Conservation (phyloP, 1,140 invertebrate species). For the Brachionus rubens region DNA sequence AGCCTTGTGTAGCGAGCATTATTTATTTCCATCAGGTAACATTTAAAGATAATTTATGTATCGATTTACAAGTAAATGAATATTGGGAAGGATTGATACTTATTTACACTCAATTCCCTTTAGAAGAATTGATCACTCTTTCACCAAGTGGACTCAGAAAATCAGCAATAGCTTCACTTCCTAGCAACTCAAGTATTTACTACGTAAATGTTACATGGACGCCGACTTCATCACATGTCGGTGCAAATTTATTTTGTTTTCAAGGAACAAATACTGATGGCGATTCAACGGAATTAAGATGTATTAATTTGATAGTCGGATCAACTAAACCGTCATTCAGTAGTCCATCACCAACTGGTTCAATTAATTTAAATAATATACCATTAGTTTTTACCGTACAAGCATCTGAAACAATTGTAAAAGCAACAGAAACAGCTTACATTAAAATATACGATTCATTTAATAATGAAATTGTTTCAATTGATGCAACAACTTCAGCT, state of each 20-base stretch:
- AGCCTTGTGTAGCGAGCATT: background rate
- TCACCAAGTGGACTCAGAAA: background rate
- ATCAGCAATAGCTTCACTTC: background rate
- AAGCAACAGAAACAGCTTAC: background rate
- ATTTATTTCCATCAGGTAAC: background rate
- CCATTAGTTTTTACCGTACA: background rate
- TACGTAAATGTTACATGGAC: conserved; percentile 1
- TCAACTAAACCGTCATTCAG: background rate
- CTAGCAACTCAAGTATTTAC: background rate
- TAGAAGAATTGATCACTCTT: background rate
- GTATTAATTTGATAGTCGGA: background rate
- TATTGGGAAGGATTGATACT: background rate
- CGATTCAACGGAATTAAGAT: background rate
- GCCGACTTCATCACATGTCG: background rate
- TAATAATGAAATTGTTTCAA: background rate
- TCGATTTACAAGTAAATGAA: background rate
- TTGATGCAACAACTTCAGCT: background rate
- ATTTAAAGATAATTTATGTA: background rate
- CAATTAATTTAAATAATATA: background rate
- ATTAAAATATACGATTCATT: background rate
- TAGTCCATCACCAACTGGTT: background rate
- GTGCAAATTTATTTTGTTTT: conserved; percentile 16
- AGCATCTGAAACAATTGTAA: background rate
- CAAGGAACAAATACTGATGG: background rate
- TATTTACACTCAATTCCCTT: background rate